Conservation (phyloP, 2,113 vertebrate species). For the Corydoras maculifer region DNA sequence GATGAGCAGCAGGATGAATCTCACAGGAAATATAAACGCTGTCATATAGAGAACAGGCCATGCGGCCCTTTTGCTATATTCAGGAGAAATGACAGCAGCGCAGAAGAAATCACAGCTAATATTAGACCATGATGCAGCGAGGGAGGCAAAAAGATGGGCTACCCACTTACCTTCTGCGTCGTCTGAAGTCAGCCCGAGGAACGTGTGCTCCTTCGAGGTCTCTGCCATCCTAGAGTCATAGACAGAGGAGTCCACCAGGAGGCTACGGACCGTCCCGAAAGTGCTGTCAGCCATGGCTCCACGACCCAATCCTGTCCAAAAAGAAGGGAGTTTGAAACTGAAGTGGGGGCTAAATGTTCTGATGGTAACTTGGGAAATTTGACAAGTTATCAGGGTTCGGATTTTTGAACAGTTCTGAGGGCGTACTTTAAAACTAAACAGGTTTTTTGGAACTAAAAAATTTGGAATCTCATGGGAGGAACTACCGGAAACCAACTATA, state of each 20-base stretch:
- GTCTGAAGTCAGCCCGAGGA: slow-evolving; percentile 58
- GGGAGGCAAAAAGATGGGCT: neutral
- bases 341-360: neutral
- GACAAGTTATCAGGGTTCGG: too few species aligned
- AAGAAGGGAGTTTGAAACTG: slow-evolving; percentile 28
- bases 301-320: slow-evolving; percentile 50
- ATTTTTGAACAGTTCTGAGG: too few species aligned
- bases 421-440: too few species aligned
- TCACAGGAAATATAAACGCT: slow-evolving; percentile 13
- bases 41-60: neutral
- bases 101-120: neutral
- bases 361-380: neutral
- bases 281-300: slow-evolving; percentile 77
- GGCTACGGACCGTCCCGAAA: slow-evolving; percentile 68
- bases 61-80: neutral
- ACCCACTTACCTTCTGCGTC: slow-evolving; percentile 71
- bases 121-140: neutral
- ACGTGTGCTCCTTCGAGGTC: slow-evolving; percentile 75
- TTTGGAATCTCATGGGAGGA: too few species aligned
- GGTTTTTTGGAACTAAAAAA: too few species aligned
- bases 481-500: too few species aligned
- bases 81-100: neutral
- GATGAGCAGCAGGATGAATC: slow-evolving; percentile 14
- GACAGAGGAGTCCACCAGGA: slow-evolving; percentile 82
- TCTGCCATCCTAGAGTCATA: slow-evolving; percentile 83